A percentile compares a stretch with the other conserved stretches of the same genome.
Conservation (phyloP, 2,113 vertebrate genomes). For the Aspidoscelis tigris region DNA sequence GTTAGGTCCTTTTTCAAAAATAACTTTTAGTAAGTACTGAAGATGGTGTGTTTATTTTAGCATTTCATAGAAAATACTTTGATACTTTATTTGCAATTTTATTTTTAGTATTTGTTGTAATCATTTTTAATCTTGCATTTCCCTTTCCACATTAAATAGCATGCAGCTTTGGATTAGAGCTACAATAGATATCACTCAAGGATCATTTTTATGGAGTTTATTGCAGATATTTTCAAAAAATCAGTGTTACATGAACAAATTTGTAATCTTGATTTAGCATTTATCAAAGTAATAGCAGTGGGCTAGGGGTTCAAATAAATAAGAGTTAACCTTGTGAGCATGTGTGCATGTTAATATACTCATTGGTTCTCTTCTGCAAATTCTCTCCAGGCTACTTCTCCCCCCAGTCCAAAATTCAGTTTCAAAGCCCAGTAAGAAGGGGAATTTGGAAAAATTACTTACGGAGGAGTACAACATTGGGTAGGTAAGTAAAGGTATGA, state of each 20-base stretch:
- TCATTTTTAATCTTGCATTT: not conserved
- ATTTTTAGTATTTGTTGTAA: not conserved
- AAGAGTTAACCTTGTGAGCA: not conserved
- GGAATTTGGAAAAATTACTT: too few relatives aligned
- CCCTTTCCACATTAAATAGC: not conserved
- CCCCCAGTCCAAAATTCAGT: not conserved
- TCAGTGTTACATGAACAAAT: not conserved
- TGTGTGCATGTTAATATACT: not conserved
- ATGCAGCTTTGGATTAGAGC: not conserved
- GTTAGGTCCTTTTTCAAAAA: not conserved
- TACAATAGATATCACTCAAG: not conserved
- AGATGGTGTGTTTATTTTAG: not conserved
- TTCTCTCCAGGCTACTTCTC: not conserved
- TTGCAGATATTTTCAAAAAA: not conserved
- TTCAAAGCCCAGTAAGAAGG: not conserved
- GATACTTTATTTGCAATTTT: not conserved
- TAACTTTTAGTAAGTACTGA: not conserved
- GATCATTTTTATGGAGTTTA: not conserved
- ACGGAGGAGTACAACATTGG: not conserved
- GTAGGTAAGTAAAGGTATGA: not conserved
- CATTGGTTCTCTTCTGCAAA: not conserved
- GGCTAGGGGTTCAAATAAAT: not conserved
- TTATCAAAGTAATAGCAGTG: not conserved
- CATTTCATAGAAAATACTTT: not conserved
- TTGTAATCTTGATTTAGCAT: not conserved